phyloP scores from a whole-genome alignment of 2,888 invertebrate genomes.

The Tenthredo livida region DNA sequence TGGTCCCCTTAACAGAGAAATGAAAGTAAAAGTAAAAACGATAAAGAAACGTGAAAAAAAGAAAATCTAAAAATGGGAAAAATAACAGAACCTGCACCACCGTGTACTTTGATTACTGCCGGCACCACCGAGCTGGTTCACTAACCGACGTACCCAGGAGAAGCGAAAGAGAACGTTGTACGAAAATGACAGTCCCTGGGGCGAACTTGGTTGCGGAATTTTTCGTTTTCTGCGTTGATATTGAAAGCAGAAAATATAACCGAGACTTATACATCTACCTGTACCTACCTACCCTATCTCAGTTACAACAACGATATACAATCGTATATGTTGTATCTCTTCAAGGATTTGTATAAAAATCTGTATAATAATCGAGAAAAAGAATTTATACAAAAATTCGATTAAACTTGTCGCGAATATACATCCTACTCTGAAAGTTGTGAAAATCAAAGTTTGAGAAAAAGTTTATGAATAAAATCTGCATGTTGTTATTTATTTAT shows the following conservation, averaged over 20 bases:
- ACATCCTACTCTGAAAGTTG: neutral
- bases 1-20: constrained; percentile 4
- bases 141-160: constrained; percentile 30
- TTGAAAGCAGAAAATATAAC: constrained; percentile 41
- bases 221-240: constrained; percentile 29
- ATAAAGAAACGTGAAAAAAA: neutral
- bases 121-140: constrained; percentile 33
- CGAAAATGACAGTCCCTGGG: constrained; percentile 53
- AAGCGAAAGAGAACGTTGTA: constrained; percentile 27
- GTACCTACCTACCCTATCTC: neutral
- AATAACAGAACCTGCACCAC: neutral
- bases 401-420: neutral
- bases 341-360: neutral
- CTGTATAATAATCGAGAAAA: neutral
- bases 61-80: neutral
- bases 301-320: neutral
- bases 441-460: neutral
- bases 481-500: neutral
- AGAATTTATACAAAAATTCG: neutral
- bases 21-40: neutral
- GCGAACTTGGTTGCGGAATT: constrained; percentile 43
- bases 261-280: neutral
- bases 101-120: constrained; percentile 22
- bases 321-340: neutral
- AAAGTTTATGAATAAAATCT: neutral